phyloP scores from a whole-genome alignment of 2,113 vertebrate species.

The Helogale parvula region DNA sequence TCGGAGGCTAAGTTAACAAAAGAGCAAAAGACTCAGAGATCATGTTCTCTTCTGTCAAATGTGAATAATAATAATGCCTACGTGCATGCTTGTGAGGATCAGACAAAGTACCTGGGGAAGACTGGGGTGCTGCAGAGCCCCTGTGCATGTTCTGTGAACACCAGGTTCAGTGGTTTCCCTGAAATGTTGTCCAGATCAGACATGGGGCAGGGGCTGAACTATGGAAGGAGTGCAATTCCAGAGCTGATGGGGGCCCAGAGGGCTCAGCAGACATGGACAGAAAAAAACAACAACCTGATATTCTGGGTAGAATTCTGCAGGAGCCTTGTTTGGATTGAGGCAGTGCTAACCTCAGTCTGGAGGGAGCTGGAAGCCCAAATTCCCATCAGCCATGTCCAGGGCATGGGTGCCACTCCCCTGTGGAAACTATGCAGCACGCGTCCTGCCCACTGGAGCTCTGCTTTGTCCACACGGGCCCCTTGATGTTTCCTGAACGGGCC shows the following conservation, averaged over 20 bases:
- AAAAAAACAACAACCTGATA: too few relatives aligned
- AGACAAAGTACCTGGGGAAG: neutral
- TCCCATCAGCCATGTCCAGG: neutral
- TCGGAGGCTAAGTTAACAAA: neutral
- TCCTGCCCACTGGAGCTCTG: neutral
- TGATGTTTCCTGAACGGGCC: neutral
- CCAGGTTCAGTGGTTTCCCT: neutral
- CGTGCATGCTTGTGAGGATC: neutral
- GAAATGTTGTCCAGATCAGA: neutral
- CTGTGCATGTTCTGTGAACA: too few relatives aligned
- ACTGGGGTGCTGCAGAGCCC: accelerated
- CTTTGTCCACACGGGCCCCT: accelerated
- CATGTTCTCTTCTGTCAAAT: neutral
- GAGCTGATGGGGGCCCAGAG: neutral
- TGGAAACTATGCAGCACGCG: neutral
- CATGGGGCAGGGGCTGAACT: neutral
- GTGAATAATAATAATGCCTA: neutral
- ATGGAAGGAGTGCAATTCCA: neutral
- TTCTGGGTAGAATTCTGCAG: neutral
- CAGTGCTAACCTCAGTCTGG: neutral
- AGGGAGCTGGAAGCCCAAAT: neutral
- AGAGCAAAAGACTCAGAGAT: too few relatives aligned
- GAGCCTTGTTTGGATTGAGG: neutral
- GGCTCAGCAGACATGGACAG: neutral
- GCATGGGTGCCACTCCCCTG: accelerated